Base-by-base conservation (phyloP, 2,888 invertebrate species). In the Cheilosia grossa region DNA sequence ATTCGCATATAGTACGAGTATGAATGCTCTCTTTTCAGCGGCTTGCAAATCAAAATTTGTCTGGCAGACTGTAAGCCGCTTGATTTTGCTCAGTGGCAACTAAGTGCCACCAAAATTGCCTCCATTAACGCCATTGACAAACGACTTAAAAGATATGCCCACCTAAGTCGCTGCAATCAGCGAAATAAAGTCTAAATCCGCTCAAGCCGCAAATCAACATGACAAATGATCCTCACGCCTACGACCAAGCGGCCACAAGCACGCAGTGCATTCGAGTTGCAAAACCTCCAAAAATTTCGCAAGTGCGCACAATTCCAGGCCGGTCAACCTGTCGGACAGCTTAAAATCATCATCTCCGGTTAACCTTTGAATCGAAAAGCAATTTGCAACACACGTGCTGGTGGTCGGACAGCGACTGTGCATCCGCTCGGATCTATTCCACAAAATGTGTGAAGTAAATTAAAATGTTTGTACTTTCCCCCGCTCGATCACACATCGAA, bases 391-490 rank as follows among this genome's bases (percentile, higher is more conserved):
- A 42, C 30, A 67, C 66, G 40, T 47, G 54, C 27, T 47, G 33
- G 53, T 33, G 44, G 42, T 75, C 40, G 19, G 44, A 40, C 47
- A 33, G 54, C 54, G n/a, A 40, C 21, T 56, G 19, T 37, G 67
- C 67, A 67, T 58, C 69, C 81, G 82, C 82, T 73, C 63, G 67
- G 24, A 72, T 69, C 33, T n/a, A 59, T 30, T 53, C 44, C 69
- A 79, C 69, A 63, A 82, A 66, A 53, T 59, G 66, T 73, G 51
- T 58, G 44, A 78, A 82, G 30, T 30, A 27, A 27, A 7, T 67
- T 66, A 72, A 47, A 59, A 44, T 44, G 47, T 33, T n/a, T 27
- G 59, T 54, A 33, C 59, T 30, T 61, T 77, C 64, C 51, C 69
- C 79, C 56, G 30, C 4, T 6, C 61, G 63, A 78, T 63, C 49